Evolutionary conservation across 1,140 invertebrate species (phyloP).

Genomic region (Campoletis sonorensis): DNA sequence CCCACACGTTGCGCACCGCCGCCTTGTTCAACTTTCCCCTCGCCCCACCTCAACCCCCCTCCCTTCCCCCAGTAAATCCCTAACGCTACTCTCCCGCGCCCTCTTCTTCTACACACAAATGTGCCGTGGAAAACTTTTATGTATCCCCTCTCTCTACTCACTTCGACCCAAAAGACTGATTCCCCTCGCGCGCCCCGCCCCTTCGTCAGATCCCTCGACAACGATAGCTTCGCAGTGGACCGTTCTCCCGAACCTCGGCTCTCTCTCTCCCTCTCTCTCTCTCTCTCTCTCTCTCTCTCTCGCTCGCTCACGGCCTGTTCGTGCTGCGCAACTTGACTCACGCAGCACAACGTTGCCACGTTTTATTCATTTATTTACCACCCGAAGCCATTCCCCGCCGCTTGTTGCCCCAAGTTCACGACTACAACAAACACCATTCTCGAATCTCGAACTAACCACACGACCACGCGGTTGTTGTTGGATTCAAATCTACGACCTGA

Average conservation of each 20-base stretch:
- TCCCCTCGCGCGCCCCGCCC: background rate
- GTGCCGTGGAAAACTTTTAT: conserved; percentile 61
- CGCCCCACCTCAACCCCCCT: conserved; percentile 42
- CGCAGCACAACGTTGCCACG: conserved; percentile 62
- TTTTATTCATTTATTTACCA: conserved; percentile 36
- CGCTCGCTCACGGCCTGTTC: conserved; percentile 59
- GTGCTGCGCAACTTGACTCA: conserved; percentile 65
- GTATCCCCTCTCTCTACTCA: background rate
- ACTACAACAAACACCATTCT: too few species aligned
- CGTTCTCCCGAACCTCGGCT: conserved; percentile 13
- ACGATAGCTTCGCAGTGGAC: background rate
- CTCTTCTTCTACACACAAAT: background rate
- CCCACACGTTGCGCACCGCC: background rate
- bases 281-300: too few species aligned
- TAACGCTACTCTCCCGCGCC: background rate
- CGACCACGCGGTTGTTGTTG: too few species aligned
- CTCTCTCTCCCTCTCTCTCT: too few species aligned
- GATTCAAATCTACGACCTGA: too few species aligned
- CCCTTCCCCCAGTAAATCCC: background rate
- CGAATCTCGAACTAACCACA: too few species aligned
- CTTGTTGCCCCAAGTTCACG: too few species aligned
- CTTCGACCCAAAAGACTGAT: background rate
- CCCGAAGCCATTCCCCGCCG: background rate
- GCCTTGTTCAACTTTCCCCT: background rate
- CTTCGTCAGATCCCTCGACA: background rate